Evolutionary conservation across 2,797 vertebrate species (phyloP), one percentile per base, ranked within the genome.

Genomic region (Garrulus glandarius): DNA sequence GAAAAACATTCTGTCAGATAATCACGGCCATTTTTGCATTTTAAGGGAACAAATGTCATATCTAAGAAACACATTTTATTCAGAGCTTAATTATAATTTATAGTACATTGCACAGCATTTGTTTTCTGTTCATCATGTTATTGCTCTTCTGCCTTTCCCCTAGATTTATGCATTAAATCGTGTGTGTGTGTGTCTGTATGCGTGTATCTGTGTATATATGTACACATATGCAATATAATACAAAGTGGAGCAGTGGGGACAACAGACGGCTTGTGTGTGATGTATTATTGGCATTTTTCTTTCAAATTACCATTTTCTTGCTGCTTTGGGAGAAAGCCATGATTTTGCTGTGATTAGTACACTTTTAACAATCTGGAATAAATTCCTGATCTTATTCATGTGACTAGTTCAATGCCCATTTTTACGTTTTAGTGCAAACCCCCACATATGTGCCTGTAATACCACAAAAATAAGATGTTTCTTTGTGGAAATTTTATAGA

Each of bases 401-500:
- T 92, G 95, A 90, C 93, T 93, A 52, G 81, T 92, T 83, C 93
- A 85, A 70, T 87, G 96, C 96, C 96, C 95, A 86, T 96, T 97
- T 97, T 95, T 94, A 94, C 82, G 0, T 96, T 96, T 96, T 92
- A 92, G 92, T 93, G 93, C 96, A 97, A 96, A 82, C 81, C 95
- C 90, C 96, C 94, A 96, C 95, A 96, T 97, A 97, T 97, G 96
- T 96, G 97, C 95, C 91, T 96, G 92, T 64, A 96, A 95, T 92
- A 93, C 44, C 89, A 91, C 93, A 96, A 96, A 97, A 95, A 96
- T 96, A 91, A 95, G 84, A 94, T 85, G 72, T 91, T 96, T 94
- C 94, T 96, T 94, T 90, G 89, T 92, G 70, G 93, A 91, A 97
- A 82, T 86, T 93, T 95, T 96, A 91, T 95, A 90, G 95, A 96